Base-by-base conservation (phyloP, 2,797 vertebrate genomes). In the Takifugu rubripes region DNA sequence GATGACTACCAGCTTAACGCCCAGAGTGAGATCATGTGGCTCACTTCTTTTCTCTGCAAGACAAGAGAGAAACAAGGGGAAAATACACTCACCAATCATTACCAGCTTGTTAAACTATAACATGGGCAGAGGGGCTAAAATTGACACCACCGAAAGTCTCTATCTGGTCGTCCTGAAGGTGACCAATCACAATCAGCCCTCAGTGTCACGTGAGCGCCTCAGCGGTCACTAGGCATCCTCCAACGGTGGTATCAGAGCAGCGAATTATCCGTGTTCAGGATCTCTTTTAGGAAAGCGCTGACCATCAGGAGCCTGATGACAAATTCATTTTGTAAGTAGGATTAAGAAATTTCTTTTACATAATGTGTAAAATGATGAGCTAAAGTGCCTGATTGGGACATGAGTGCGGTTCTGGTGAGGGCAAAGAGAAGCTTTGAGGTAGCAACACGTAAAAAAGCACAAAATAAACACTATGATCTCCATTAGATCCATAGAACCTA, bases 11-110 rank as follows among this genome's bases (percentile, higher is more conserved):
- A 56, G 43, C 53, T 66, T 70, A 58, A 64, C 16, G 59, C 51
- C 46, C n/a, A 54, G 58, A 36, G 52, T 17, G 61, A 66, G 71
- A 66, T 77, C 74, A 77, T 71, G 64, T 72, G 79, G 72, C 31
- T 24, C 6, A 25, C 36, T 12, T 10, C 57, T 50, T 8, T 9
- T 45, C n/a, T n/a, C 43, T n/a, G 15, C 43, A 17, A n/a, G 43
- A 45, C 3, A 45, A 43, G 42, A 16, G 12, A 43, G 17, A 3
- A 46, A 46, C 8, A 5, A n/a, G 16, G n/a, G 5, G 6, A n/a
- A 7, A 9, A 10, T 46, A 10, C 16, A 21, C 3, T 3, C 7
- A 6, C 16, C 17, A 46, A 21, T 11, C 44, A 7, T 21, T 46
- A 46, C 3, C 5, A 40, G 36, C 4, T 7, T 33, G 31, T 40